These are phyloP conservation scores for Hirundichthys speculiger DNA, from an alignment of 2,113 vertebrate genomes.

Conservation along the genomic window DNA sequence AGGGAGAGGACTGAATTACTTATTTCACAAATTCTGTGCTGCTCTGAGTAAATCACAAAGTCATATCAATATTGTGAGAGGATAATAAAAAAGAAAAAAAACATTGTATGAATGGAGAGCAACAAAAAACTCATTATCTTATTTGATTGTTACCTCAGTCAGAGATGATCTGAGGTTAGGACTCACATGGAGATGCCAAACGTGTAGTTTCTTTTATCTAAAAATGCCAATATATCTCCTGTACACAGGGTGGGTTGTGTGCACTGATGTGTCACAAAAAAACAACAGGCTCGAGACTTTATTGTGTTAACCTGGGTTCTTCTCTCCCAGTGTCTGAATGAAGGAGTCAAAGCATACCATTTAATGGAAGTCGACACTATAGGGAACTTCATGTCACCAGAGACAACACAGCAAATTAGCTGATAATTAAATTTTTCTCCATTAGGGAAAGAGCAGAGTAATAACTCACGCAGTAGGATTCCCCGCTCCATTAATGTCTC, in stretches of 20 bases:
- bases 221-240: too few relatives aligned
- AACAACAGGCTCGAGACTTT: not conserved
- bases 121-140: too few relatives aligned
- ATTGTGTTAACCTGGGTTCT: constrained; percentile 38
- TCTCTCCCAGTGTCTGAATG: constrained; percentile 52
- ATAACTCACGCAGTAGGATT: constrained; percentile 80
- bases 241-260: too few relatives aligned
- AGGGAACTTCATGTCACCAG: constrained; percentile 76
- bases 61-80: not conserved
- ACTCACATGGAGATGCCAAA: too few relatives aligned
- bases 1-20: constrained; percentile 21
- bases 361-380: constrained; percentile 83
- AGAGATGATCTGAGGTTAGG: too few relatives aligned
- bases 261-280: constrained; percentile 2
- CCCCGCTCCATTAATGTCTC: constrained; percentile 89
- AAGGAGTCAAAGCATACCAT: constrained; percentile 74
- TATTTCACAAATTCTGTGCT: constrained; percentile 5
- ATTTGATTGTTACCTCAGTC: too few relatives aligned
- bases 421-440: constrained; percentile 90
- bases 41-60: constrained; percentile 3
- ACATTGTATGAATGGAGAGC: too few relatives aligned
- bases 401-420: constrained; percentile 86
- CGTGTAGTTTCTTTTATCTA: too few relatives aligned
- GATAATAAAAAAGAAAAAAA: too few relatives aligned
- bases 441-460: constrained; percentile 86